phyloP scores from a whole-genome alignment of 2,888 invertebrate genomes.

The Phrixothrix hirtus region DNA sequence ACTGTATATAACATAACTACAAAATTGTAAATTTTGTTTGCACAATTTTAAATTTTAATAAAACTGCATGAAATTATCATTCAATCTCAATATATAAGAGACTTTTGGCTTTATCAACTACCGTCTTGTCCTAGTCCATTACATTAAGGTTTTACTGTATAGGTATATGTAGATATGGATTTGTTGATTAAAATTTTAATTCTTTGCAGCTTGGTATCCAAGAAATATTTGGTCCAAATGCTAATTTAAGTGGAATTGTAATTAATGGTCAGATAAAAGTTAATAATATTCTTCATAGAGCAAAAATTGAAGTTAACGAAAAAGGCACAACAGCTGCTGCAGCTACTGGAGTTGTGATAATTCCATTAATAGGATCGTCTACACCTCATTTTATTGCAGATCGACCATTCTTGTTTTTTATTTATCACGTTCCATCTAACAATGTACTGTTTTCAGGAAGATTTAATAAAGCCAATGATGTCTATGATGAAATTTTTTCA shows the following conservation, averaged over 20 bases:
- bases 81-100: too few relatives aligned
- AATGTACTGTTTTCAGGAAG: conserved; percentile 68
- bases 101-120: too few relatives aligned
- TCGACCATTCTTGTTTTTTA: conserved; percentile 69
- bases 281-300: conserved; percentile 64
- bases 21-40: too few relatives aligned
- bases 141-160: too few relatives aligned
- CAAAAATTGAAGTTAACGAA: conserved; percentile 68
- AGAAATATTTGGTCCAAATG: conserved; percentile 60
- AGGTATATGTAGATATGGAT: too few relatives aligned
- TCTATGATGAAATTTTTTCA: conserved; percentile 1
- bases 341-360: conserved; percentile 61
- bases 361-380: conserved; percentile 64
- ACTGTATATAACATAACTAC: too few relatives aligned
- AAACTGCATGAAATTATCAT: too few relatives aligned
- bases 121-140: too few relatives aligned
- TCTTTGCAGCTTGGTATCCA: conserved; percentile 66
- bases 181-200: too few relatives aligned
- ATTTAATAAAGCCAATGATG: conserved; percentile 32
- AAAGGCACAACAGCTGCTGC: conserved; percentile 69
- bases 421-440: conserved; percentile 61
- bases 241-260: conserved; percentile 64
- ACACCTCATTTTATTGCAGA: conserved; percentile 60
- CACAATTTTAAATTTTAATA: too few relatives aligned
- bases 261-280: conserved; percentile 55